Evolutionary conservation across 2,888 invertebrate species (phyloP).

Genomic region (Cataglyphis cursor): DNA sequence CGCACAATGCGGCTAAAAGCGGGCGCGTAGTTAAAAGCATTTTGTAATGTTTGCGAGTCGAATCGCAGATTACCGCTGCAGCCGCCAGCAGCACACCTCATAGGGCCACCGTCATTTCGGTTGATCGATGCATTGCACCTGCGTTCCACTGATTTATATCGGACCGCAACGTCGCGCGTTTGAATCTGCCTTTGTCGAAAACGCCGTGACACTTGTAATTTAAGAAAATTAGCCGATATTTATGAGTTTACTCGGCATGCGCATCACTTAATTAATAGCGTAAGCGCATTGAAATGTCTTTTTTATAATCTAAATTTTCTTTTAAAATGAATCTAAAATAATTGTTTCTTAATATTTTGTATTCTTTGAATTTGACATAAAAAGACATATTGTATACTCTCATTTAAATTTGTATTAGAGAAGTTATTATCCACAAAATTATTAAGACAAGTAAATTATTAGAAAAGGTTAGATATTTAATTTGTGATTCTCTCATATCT

Average conservation of each 20-base stretch:
- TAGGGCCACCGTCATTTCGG: slow-evolving; percentile 67
- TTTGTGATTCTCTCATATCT: neutral
- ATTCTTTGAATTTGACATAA: neutral
- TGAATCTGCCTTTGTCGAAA: slow-evolving; percentile 67
- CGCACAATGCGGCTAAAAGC: slow-evolving; percentile 39
- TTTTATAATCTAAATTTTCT: neutral
- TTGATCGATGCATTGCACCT: slow-evolving; percentile 77
- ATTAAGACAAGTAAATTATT: neutral
- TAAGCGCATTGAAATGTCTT: neutral
- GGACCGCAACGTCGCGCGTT: slow-evolving; percentile 58
- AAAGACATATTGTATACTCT: neutral
- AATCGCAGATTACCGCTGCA: slow-evolving; percentile 54
- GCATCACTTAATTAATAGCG: neutral
- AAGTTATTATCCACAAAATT: neutral
- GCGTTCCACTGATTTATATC: slow-evolving; percentile 75
- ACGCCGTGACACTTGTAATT: slow-evolving; percentile 66
- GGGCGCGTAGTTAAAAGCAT: slow-evolving; percentile 15
- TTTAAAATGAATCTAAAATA: neutral
- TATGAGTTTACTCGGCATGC: neutral
- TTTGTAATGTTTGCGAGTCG: slow-evolving; percentile 21
- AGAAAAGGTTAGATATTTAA: neutral
- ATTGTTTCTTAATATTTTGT: neutral
- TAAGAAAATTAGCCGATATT: slow-evolving; percentile 52
- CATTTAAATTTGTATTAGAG: neutral
- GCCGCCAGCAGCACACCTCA: slow-evolving; percentile 26